Evolutionary conservation across 2,797 vertebrate genomes (phyloP).

Genomic region (Ibycter americanus): DNA sequence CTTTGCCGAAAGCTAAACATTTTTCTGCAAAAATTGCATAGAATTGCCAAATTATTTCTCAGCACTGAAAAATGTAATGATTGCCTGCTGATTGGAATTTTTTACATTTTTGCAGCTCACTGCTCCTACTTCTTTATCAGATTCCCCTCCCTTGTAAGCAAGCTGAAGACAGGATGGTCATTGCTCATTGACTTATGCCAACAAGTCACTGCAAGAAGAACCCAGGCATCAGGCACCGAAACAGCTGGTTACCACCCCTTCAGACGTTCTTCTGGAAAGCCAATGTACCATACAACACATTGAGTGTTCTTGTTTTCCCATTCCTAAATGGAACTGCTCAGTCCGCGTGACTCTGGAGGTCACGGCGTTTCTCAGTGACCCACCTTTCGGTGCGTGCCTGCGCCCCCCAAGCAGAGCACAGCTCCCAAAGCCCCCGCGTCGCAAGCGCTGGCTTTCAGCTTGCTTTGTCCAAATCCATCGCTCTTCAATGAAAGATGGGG

Average conservation of each 20-base stretch:
- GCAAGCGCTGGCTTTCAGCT: background rate
- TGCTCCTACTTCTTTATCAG: background rate
- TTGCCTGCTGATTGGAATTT: background rate
- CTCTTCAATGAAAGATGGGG: too few species aligned
- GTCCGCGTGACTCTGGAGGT: background rate
- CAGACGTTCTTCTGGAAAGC: background rate
- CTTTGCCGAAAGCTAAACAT: background rate
- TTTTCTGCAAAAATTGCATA: background rate
- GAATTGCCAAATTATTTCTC: background rate
- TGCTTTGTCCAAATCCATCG: background rate
- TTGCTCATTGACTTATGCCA: rapidly evolving
- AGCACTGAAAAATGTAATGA: background rate
- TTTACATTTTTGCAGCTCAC: background rate
- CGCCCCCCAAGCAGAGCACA: background rate
- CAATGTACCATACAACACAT: rapidly evolving
- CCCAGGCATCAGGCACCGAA: background rate
- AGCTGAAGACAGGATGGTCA: background rate
- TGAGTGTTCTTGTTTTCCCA: background rate
- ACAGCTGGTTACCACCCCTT: background rate
- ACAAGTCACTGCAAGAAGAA: background rate
- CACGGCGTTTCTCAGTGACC: background rate
- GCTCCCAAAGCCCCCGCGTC: rapidly evolving
- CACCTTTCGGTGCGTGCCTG: too few species aligned
- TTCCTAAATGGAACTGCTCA: background rate
- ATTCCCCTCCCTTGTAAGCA: background rate